phyloP scores from a whole-genome alignment of 2,888 invertebrate genomes.

The Sinotaia quadrata region DNA sequence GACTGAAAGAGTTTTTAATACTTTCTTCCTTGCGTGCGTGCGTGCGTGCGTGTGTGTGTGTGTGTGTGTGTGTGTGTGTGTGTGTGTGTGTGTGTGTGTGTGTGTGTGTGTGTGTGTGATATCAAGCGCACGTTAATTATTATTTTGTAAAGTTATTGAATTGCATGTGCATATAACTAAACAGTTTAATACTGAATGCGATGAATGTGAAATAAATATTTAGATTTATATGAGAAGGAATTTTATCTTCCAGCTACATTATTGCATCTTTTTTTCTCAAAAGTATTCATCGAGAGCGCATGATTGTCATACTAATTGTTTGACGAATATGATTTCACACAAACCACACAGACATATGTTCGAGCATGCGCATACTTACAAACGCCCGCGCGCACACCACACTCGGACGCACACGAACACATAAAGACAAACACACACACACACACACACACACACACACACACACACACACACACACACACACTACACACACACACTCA shows the following conservation, averaged over 20 bases:
- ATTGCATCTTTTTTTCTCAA: too few species aligned
- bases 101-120: not conserved
- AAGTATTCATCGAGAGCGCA: too few species aligned
- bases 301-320: too few species aligned
- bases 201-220: not conserved
- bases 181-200: too few species aligned
- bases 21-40: too few species aligned
- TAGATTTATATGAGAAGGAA: not conserved
- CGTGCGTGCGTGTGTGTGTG: constrained; percentile 5
- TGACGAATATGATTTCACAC: too few species aligned
- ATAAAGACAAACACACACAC: not conserved
- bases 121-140: not conserved
- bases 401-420: not conserved
- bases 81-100: not conserved
- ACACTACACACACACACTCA: not conserved
- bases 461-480: constrained; percentile 7
- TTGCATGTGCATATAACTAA: too few species aligned
- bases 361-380: not conserved
- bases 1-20: too few species aligned
- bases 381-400: not conserved
- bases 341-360: not conserved
- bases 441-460: not conserved
- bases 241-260: not conserved
- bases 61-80: not conserved
- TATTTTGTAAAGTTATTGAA: too few species aligned